Conservation (phyloP, 2,797 vertebrate species). For the Siniperca undulata region DNA sequence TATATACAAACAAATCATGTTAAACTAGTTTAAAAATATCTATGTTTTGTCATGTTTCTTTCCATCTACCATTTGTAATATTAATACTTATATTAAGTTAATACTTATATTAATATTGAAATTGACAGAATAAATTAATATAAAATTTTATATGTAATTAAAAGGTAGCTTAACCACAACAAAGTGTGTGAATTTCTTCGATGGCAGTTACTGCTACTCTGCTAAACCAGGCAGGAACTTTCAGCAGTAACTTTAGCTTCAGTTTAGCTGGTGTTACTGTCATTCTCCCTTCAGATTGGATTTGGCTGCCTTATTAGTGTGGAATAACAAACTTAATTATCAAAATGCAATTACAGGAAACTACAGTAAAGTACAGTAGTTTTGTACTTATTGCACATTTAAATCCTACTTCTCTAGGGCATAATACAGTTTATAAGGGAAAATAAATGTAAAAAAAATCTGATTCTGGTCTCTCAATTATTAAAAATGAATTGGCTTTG, state of each 20-base stretch:
- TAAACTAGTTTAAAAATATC: background rate
- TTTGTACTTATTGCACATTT: background rate
- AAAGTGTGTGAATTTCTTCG: background rate
- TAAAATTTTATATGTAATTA: background rate
- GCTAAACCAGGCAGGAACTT: background rate
- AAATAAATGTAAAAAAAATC: background rate
- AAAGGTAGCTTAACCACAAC: background rate
- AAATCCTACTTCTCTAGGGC: background rate
- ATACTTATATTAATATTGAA: background rate
- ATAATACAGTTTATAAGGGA: background rate
- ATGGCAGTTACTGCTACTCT: background rate
- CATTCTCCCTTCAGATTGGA: background rate
- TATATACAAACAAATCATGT: background rate
- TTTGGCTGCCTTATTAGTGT: background rate
- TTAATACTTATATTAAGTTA: too few relatives aligned
- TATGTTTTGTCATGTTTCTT: background rate
- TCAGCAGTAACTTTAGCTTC: background rate
- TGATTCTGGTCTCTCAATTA: background rate
- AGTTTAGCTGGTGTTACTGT: background rate
- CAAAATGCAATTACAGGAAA: background rate
- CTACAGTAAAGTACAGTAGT: background rate
- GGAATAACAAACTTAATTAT: background rate
- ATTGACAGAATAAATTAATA: background rate
- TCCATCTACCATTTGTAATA: background rate
- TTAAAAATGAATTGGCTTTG: background rate